phyloP scores from a whole-genome alignment of 1,140 invertebrate species.

The Procambarus virginalis region DNA sequence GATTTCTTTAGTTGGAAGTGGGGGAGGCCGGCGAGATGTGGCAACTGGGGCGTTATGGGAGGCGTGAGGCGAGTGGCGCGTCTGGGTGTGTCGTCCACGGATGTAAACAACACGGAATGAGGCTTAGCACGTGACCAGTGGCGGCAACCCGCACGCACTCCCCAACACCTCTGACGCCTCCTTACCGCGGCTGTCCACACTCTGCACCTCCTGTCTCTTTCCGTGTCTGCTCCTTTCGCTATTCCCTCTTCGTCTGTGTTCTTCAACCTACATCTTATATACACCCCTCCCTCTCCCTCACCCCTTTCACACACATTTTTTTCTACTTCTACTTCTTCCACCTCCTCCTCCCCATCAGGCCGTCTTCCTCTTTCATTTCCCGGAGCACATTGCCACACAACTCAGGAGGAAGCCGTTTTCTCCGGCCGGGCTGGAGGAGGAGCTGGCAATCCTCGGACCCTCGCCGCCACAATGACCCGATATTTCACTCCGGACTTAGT shows the following conservation, averaged over 20 bases:
- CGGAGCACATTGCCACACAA: conserved; percentile 1
- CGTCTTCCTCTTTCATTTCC: conserved; percentile 17
- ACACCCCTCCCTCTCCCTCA: neutral
- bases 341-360: neutral
- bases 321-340: neutral
- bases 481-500: conserved; percentile 1
- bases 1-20: no score
- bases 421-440: neutral
- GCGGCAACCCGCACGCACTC: no score
- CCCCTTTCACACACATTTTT: neutral
- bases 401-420: neutral
- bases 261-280: no score
- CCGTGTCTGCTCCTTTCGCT: neutral
- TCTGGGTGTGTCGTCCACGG: no score
- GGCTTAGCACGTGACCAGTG: no score
- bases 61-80: no score
- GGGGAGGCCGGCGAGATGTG: no score
- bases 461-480: neutral
- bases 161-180: no score
- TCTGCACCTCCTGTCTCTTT: neutral
- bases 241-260: no score
- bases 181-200: no score
- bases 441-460: neutral
- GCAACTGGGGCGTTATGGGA: no score
- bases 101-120: no score